phyloP scores from a whole-genome alignment of 2,113 vertebrate genomes.

The Tiliqua scincoides region DNA sequence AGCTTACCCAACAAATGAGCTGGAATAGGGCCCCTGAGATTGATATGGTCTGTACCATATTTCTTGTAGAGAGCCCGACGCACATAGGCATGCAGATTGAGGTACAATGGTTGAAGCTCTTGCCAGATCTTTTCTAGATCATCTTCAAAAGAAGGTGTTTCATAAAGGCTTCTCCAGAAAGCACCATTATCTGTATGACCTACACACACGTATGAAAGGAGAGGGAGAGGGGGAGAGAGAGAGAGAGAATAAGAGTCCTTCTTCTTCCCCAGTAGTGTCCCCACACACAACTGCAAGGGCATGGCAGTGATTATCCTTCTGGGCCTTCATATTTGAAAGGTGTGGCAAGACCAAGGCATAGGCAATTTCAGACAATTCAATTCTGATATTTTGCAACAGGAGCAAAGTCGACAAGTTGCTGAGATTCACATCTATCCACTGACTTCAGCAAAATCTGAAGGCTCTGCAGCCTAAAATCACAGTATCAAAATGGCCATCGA shows the following conservation, averaged over 20 bases:
- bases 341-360: not conserved
- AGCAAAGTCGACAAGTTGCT: not conserved
- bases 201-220: slow-evolving; percentile 61
- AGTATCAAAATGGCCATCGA: not conserved
- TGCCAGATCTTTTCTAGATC: slow-evolving; percentile 90
- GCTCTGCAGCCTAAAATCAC: not conserved
- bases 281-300: not conserved
- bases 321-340: not conserved
- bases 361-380: not conserved
- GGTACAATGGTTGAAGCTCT: slow-evolving; percentile 91
- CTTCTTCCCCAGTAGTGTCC: not conserved
- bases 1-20: slow-evolving; percentile 91
- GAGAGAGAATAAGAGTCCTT: not conserved
- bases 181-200: slow-evolving; percentile 88
- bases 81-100: slow-evolving; percentile 91
- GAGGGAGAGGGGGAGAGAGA: not conserved
- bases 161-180: slow-evolving; percentile 92
- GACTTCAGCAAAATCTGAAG: not conserved
- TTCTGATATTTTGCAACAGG: too few species aligned
- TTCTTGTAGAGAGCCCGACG: slow-evolving; percentile 87
- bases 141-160: slow-evolving; percentile 86
- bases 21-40: slow-evolving; percentile 92
- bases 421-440: not conserved
- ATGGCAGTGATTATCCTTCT: not conserved
- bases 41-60: slow-evolving; percentile 85